These are phyloP conservation scores for Drosophila navojoa DNA, from an alignment of 1,140 invertebrate species.

Conservation along the genomic window DNA sequence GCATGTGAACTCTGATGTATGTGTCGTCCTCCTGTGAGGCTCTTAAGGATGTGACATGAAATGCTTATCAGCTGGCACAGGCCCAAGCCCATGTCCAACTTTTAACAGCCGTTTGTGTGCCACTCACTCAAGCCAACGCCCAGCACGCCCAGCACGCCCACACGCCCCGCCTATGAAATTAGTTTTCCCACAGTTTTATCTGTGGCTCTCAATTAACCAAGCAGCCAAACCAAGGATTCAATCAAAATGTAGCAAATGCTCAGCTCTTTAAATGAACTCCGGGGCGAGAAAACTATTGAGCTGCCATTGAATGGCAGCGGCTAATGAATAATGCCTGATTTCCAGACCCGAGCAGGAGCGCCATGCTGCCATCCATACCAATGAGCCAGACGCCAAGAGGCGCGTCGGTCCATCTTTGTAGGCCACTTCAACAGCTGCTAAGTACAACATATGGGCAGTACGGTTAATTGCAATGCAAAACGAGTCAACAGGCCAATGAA, in stretches of 20 bases:
- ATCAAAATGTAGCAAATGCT: constrained; percentile 71
- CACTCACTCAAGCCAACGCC: constrained; percentile 2
- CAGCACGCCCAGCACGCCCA: not conserved
- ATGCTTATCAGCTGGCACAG: constrained; percentile 76
- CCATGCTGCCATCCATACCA: constrained; percentile 55
- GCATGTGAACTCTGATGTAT: constrained; percentile 66
- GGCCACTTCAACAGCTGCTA: constrained; percentile 34
- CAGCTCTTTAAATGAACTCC: constrained; percentile 67
- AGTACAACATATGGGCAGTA: constrained; percentile 16
- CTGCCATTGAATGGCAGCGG: constrained; percentile 47
- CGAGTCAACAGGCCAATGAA: constrained; percentile 52
- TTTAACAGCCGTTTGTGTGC: constrained; percentile 25
- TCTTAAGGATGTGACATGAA: constrained; percentile 83
- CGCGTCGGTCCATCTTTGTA: constrained; percentile 2
- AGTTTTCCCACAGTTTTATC: constrained; percentile 80
- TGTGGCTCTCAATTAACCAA: constrained; percentile 74
- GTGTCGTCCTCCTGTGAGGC: constrained; percentile 51
- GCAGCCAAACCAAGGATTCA: constrained; percentile 42
- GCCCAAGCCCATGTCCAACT: constrained; percentile 26
- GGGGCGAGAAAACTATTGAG: constrained; percentile 55
- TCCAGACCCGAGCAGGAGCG: constrained; percentile 18
- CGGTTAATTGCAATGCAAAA: constrained; percentile 54
- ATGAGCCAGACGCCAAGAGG: constrained; percentile 31
- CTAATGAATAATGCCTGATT: constrained; percentile 80
- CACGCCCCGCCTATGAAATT: constrained; percentile 65